Percentiles rank a stretch among this genome's conserved stretches.
phyloP scores from a whole-genome alignment of 2,888 invertebrate species.

The Neoitamus cyanurus region DNA sequence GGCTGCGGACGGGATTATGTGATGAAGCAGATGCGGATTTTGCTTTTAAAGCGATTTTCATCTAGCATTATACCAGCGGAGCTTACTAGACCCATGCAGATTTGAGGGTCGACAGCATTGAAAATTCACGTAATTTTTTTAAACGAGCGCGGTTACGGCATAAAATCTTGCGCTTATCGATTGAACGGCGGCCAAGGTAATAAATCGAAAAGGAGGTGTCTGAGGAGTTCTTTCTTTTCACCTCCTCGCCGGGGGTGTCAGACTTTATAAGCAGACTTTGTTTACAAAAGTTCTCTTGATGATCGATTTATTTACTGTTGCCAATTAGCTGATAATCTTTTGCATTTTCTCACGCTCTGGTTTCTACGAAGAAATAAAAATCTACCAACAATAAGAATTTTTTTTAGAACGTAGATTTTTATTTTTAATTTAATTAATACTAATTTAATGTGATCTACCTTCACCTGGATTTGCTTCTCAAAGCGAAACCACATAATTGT shows the following conservation, averaged over 20 bases:
- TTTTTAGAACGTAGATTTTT: not conserved
- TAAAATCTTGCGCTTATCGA: constrained; percentile 21
- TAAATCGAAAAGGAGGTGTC: not conserved
- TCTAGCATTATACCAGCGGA: not conserved
- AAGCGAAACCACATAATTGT: not conserved
- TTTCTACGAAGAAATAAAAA: not conserved
- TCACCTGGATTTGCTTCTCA: too few relatives aligned
- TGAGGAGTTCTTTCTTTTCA: not conserved
- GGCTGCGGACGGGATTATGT: not conserved
- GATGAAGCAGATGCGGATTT: not conserved
- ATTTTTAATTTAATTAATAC: too few relatives aligned
- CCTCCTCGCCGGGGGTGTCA: not conserved
- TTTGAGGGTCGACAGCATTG: constrained; percentile 33
- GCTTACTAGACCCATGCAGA: not conserved
- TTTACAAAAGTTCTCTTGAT: not conserved
- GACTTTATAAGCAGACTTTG: not conserved
- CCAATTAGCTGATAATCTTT: not conserved
- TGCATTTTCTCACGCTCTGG: not conserved
- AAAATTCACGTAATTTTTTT: constrained; percentile 17
- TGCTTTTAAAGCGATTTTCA: not conserved
- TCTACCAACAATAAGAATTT: not conserved
- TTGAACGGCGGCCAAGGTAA: constrained; percentile 19
- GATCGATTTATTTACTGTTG: not conserved
- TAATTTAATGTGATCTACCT: too few relatives aligned
- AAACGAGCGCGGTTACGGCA: constrained; percentile 26